phyloP scores from a whole-genome alignment of 2,113 vertebrate genomes.

The Corythornis cristatus region DNA sequence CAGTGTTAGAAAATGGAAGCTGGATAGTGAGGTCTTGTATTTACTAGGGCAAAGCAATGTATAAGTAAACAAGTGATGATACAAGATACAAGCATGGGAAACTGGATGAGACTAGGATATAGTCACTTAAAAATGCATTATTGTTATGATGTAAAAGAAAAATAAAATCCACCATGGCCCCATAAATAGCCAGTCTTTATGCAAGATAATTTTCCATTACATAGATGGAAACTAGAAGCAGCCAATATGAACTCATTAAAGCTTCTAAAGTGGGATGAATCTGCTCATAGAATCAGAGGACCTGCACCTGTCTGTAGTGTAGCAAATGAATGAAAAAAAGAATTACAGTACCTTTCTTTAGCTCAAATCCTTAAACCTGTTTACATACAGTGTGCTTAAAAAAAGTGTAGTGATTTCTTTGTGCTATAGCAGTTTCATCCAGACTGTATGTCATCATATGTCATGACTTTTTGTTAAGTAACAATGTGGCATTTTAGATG shows the following conservation, averaged over 20 bases:
- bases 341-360: background rate
- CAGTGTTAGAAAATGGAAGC: background rate
- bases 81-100: background rate
- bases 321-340: background rate
- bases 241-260: background rate
- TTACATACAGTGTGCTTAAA: background rate
- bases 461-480: background rate
- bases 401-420: background rate
- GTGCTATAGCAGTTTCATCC: background rate
- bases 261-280: background rate
- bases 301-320: background rate
- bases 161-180: background rate
- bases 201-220: background rate
- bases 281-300: background rate
- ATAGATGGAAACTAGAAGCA: background rate
- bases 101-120: background rate
- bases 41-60: background rate
- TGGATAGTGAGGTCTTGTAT: background rate
- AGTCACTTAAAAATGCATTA: background rate
- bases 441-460: background rate
- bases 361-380: background rate
- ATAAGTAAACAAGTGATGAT: background rate
- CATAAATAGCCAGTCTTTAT: background rate
- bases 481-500: background rate
- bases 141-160: background rate